Conservation (phyloP, 2,888 invertebrate genomes). For the Caenorhabditis imperialis region DNA sequence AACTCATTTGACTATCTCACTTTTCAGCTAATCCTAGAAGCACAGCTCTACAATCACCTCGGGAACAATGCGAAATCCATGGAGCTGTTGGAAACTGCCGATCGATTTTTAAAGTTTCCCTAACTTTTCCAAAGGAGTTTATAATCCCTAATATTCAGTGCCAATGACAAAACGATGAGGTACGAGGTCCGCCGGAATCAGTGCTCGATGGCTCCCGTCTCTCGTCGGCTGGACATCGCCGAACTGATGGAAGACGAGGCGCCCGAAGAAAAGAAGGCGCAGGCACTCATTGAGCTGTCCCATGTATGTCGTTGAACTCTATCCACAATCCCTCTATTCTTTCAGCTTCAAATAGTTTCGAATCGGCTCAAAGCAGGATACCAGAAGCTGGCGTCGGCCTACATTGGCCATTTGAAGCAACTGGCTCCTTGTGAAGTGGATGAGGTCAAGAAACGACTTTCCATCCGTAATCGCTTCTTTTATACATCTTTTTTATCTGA, state of each 20-base stretch:
- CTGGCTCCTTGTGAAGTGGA: not conserved
- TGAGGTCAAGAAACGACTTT: conserved; percentile 14
- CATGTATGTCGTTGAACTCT: conserved; percentile 30
- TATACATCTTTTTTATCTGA: too few relatives aligned
- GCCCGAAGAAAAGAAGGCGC: conserved; percentile 29
- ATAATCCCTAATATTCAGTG: conserved; percentile 8
- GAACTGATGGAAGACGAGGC: conserved; percentile 35
- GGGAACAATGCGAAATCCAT: conserved; percentile 15
- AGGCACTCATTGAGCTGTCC: conserved; percentile 26
- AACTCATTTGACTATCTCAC: not conserved
- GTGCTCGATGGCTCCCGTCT: conserved; percentile 10
- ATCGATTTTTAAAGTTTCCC: conserved; percentile 7
- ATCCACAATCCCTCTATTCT: not conserved
- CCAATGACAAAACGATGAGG: conserved; percentile 16
- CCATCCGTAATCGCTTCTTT: conserved; percentile 19
- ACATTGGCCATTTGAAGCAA: conserved; percentile 3
- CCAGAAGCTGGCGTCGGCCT: conserved; percentile 6
- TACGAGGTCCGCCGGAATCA: conserved; percentile 29
- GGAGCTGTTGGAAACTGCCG: conserved; percentile 14
- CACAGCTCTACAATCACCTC: conserved; percentile 17
- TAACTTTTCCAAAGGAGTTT: not conserved
- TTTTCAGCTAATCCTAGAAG: conserved; percentile 29
- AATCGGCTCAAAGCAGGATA: conserved; percentile 9
- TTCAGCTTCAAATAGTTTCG: conserved; percentile 25
- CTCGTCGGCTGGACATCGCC: conserved; percentile 14